A percentile compares a stretch with the other conserved stretches of the same genome.
phyloP scores from a whole-genome alignment of 1,140 invertebrate genomes.

The Ruditapes philippinarum region DNA sequence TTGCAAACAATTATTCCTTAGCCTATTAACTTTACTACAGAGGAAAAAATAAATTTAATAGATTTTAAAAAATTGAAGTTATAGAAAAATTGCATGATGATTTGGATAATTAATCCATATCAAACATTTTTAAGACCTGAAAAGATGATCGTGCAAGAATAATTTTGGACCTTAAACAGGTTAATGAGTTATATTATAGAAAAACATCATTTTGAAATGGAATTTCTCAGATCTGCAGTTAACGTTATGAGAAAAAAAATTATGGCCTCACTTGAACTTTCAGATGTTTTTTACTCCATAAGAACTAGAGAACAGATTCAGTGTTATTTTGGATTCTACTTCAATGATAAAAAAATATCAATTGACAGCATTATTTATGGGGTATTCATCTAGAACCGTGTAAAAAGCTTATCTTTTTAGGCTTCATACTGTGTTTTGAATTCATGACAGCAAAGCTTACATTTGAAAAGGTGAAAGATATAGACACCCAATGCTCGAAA shows the following conservation, averaged over 20 bases:
- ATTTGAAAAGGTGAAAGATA: neutral
- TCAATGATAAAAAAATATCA: constrained; percentile 35
- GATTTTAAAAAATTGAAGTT: neutral
- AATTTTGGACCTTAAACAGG: neutral
- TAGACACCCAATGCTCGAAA: neutral
- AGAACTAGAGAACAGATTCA: neutral
- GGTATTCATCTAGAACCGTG: neutral
- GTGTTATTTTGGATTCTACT: constrained; percentile 18
- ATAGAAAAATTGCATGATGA: neutral
- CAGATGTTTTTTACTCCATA: constrained; percentile 15
- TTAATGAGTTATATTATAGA: constrained; percentile 28
- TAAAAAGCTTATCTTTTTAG: no score
- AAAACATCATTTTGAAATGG: constrained; percentile 31
- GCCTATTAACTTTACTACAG: constrained; percentile 22
- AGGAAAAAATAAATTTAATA: neutral
- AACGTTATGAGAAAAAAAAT: constrained; percentile 6
- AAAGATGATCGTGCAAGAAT: constrained; percentile 41
- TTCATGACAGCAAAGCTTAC: neutral
- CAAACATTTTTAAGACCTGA: constrained; percentile 32
- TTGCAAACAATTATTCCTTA: neutral
- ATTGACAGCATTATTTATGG: constrained; percentile 44
- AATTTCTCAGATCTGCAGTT: neutral
- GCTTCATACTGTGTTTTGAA: no score
- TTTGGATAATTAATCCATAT: constrained; percentile 15
- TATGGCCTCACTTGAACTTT: constrained; percentile 33